Conservation (phyloP, 2,888 invertebrate species). For the Barypeithes pellucidus region DNA sequence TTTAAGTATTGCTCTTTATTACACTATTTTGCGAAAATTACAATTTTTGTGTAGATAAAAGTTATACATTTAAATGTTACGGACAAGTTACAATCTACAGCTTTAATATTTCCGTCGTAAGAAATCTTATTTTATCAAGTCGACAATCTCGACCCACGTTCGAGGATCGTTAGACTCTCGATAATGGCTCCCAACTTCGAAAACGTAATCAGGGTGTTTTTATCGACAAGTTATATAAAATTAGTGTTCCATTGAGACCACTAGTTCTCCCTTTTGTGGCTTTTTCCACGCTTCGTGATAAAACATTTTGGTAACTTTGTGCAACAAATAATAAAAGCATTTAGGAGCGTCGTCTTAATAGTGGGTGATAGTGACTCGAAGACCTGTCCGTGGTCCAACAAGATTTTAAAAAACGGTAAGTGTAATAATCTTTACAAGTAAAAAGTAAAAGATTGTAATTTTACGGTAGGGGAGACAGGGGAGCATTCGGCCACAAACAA, state of each 20-base stretch:
- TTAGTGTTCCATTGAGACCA: slow-evolving; percentile 38
- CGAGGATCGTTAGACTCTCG: slow-evolving; percentile 25
- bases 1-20: too few relatives aligned
- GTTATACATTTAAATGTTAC: too few relatives aligned
- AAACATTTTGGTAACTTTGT: slow-evolving; percentile 11
- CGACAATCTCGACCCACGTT: slow-evolving; percentile 18
- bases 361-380: too few relatives aligned
- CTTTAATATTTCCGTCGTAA: slow-evolving; percentile 4
- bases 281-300: not conserved
- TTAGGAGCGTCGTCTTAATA: not conserved
- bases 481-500: too few relatives aligned
- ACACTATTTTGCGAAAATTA: too few relatives aligned
- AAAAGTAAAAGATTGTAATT: too few relatives aligned
- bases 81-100: not conserved
- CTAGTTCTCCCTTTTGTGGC: slow-evolving; percentile 23
- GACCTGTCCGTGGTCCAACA: too few relatives aligned
- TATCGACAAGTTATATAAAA: slow-evolving; percentile 39
- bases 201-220: slow-evolving; percentile 39
- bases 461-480: too few relatives aligned
- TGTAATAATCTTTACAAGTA: too few relatives aligned
- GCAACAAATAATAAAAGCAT: not conserved
- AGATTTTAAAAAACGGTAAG: too few relatives aligned
- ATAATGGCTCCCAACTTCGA: slow-evolving; percentile 32
- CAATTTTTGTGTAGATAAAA: too few relatives aligned
- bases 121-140: slow-evolving; percentile 24